Conservation (phyloP, 2,888 invertebrate species). For the Cepaea hortensis region DNA sequence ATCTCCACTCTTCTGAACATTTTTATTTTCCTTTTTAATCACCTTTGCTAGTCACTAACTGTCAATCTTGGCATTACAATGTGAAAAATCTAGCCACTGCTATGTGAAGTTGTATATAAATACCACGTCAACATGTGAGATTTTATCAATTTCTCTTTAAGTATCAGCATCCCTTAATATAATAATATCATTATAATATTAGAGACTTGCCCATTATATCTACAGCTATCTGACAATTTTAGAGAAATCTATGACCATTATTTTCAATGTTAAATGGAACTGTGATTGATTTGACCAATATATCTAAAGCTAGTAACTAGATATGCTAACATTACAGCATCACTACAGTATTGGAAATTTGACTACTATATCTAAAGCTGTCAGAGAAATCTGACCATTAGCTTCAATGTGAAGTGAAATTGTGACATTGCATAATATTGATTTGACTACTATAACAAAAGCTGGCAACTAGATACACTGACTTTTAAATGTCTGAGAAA, state of each 20-base stretch:
- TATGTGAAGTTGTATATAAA: not conserved
- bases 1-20: no score
- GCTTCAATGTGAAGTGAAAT: no score
- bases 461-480: no score
- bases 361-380: not conserved
- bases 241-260: not conserved
- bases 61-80: not conserved
- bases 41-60: not conserved
- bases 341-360: not conserved
- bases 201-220: not conserved
- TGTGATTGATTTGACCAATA: not conserved
- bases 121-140: not conserved
- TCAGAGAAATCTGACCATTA: no score
- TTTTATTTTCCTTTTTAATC: no score
- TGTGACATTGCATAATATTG: no score
- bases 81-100: not conserved
- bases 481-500: no score
- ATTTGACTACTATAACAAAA: no score
- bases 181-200: not conserved
- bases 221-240: not conserved
- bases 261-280: no score
- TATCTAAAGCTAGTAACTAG: not conserved
- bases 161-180: not conserved
- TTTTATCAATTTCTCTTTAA: not conserved
- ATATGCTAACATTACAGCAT: not conserved